phyloP scores from a whole-genome alignment of 1,140 invertebrate genomes.

The Thalassaphorura encarpata region DNA sequence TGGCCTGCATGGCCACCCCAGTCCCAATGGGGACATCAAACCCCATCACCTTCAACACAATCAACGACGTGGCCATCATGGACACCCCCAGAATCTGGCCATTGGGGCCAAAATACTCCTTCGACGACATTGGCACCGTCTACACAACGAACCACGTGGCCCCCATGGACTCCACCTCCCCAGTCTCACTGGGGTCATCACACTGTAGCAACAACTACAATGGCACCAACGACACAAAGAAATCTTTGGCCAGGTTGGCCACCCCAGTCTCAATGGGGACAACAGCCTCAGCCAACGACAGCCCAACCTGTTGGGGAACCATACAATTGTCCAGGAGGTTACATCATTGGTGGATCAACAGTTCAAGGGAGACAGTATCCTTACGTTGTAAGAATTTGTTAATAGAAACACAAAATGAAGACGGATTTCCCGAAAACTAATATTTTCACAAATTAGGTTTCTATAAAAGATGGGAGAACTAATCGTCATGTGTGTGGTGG shows the following conservation, averaged over 20 bases:
- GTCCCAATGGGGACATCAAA: not conserved
- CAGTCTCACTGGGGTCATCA: not conserved
- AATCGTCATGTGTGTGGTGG: conserved; percentile 10
- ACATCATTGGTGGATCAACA: conserved; percentile 8
- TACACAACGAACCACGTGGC: too few relatives aligned
- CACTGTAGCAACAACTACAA: not conserved
- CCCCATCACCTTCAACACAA: not conserved
- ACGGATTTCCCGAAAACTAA: not conserved
- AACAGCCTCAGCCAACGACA: not conserved
- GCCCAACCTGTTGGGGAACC: not conserved
- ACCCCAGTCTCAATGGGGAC: not conserved
- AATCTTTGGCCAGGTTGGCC: not conserved
- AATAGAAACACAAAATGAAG: too few relatives aligned
- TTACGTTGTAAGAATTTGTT: conserved; percentile 6
- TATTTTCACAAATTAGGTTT: not conserved
- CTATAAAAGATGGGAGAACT: conserved; percentile 1
- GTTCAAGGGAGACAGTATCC: conserved; percentile 10
- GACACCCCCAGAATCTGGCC: not conserved
- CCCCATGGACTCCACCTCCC: not conserved
- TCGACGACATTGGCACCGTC: not conserved
- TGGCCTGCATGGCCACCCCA: not conserved
- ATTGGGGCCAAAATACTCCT: not conserved
- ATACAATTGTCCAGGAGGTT: conserved; percentile 8
- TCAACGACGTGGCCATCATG: not conserved
- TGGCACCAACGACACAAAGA: not conserved